Conservation (phyloP, 2,888 invertebrate genomes). For the Amphipyra tragopoginis region DNA sequence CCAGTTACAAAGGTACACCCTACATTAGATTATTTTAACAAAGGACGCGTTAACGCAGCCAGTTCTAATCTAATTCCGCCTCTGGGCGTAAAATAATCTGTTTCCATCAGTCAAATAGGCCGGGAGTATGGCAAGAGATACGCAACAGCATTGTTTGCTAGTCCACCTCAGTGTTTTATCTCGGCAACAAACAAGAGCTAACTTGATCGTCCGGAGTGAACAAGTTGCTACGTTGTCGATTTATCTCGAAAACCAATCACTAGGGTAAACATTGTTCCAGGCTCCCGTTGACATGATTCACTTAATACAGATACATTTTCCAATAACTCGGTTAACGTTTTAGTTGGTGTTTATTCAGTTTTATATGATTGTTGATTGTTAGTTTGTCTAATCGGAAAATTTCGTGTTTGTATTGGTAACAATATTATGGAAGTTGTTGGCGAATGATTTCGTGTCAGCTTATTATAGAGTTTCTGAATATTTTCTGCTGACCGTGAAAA, state of each 20-base stretch:
- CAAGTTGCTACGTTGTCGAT: conserved; percentile 59
- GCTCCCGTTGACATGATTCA: conserved; percentile 56
- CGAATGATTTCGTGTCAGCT: neutral
- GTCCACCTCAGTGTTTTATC: conserved; percentile 55
- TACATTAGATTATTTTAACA: conserved; percentile 43
- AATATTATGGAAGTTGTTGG: too few relatives aligned
- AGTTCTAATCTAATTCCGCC: conserved; percentile 15
- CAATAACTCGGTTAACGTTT: conserved; percentile 40
- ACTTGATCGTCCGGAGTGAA: conserved; percentile 62
- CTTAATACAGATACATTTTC: conserved; percentile 55
- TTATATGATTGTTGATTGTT: conserved; percentile 8
- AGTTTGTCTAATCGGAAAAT: conserved; percentile 4
- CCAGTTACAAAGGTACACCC: conserved; percentile 14
- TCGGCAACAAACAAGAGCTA: conserved; percentile 60
- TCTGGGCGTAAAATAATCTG: conserved; percentile 27
- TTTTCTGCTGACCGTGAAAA: too few relatives aligned
- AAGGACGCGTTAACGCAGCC: conserved; percentile 14
- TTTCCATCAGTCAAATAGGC: conserved; percentile 50
- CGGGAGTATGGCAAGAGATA: conserved; percentile 43
- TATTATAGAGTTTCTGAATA: neutral
- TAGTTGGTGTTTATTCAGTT: conserved; percentile 34
- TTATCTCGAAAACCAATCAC: conserved; percentile 72
- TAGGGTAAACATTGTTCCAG: conserved; percentile 66
- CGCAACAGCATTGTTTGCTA: conserved; percentile 45
- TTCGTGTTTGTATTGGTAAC: too few relatives aligned